Conservation (phyloP, 2,888 invertebrate genomes). For the Dasysyrphus albostriatus region DNA sequence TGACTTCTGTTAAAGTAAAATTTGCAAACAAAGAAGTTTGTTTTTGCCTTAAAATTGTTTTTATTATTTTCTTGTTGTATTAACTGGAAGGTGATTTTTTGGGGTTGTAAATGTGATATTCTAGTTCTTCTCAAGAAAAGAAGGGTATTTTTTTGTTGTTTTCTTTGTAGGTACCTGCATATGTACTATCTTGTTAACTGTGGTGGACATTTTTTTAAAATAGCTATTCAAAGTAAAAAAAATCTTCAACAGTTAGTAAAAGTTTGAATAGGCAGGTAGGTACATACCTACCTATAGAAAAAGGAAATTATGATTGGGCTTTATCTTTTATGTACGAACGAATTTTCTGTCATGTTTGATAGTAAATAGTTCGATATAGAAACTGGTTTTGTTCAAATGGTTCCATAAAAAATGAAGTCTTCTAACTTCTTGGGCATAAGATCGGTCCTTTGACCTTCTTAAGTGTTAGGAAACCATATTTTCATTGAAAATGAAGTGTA, state of each 20-base stretch:
- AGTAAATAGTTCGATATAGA: no score
- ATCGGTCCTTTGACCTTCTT: no score
- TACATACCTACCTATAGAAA: no score
- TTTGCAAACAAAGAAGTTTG: slow-evolving; percentile 66
- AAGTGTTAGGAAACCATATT: no score
- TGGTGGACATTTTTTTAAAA: slow-evolving; percentile 1
- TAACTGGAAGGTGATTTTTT: background rate
- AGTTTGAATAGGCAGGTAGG: no score
- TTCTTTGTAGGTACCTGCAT: background rate
- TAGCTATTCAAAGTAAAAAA: background rate
- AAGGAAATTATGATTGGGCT: slow-evolving; percentile 3
- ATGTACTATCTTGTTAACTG: background rate
- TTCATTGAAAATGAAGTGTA: no score
- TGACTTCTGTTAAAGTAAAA: slow-evolving; percentile 11
- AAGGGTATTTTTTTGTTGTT: background rate
- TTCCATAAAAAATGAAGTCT: no score
- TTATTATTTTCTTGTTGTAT: slow-evolving; percentile 14
- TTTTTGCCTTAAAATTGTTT: slow-evolving; percentile 23
- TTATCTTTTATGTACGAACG: background rate
- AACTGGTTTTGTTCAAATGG: no score
- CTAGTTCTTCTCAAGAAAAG: slow-evolving; percentile 9
- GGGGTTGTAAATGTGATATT: slow-evolving; percentile 21
- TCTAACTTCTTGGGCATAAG: no score
- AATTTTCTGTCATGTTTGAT: no score
- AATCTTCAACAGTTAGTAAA: slow-evolving; percentile 7